Conservation (phyloP, 64 coral and sea anemone genomes). For the Montipora capricornis region DNA sequence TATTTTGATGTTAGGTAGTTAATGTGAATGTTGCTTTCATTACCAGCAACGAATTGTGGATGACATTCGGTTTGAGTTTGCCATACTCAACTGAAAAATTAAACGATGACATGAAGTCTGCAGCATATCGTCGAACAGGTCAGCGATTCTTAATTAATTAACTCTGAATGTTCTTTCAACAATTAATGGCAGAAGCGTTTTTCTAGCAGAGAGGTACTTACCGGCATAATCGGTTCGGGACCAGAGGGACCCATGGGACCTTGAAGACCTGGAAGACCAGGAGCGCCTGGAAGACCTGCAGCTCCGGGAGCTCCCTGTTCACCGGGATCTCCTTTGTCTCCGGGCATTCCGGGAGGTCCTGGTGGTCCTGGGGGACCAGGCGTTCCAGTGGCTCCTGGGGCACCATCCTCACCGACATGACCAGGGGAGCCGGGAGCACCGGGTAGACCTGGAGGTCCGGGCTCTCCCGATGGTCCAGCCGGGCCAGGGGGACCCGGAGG, state of each 20-base stretch:
- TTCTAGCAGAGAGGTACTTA: slow-evolving; percentile 26
- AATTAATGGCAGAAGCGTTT: not conserved
- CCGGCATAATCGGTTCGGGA: slow-evolving; percentile 98
- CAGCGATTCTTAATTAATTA: too few species aligned
- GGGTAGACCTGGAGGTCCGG: slow-evolving; percentile 81
- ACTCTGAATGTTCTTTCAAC: not conserved
- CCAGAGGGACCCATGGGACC: slow-evolving; percentile 88
- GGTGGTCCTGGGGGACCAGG: slow-evolving; percentile 93
- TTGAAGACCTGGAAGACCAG: slow-evolving; percentile 90
- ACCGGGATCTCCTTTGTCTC: slow-evolving; percentile 97
- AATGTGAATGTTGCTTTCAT: too few species aligned
- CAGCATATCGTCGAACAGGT: too few species aligned
- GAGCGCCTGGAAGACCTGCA: slow-evolving; percentile 98
- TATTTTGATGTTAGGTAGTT: too few species aligned
- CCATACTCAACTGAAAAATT: too few species aligned
- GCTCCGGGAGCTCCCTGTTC: slow-evolving; percentile 97
- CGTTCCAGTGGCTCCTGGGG: slow-evolving; percentile 94
- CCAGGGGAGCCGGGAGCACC: slow-evolving; percentile 91
- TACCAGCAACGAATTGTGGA: too few species aligned
- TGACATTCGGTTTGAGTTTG: too few species aligned
- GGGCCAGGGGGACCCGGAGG: slow-evolving; percentile 95
- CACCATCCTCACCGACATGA: slow-evolving; percentile 99
- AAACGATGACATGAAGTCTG: too few species aligned
- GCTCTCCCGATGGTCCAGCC: slow-evolving; percentile 89
- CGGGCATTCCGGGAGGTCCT: slow-evolving; percentile 98